Conservation (phyloP, 2,888 invertebrate species). For the Dione vanillae region DNA sequence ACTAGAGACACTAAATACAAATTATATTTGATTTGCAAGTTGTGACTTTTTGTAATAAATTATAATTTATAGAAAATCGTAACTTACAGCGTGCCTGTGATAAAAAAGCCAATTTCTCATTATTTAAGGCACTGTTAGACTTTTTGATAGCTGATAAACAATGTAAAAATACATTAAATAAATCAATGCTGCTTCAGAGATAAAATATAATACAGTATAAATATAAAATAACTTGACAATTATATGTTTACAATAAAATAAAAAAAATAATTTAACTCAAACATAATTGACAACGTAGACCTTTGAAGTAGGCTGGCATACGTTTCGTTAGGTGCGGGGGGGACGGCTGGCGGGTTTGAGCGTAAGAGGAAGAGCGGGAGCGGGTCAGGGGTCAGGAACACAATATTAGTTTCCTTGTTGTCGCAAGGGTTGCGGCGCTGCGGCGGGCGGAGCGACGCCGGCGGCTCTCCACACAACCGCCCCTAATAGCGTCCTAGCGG, state of each 20-base stretch:
- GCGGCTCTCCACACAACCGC: conserved; percentile 79
- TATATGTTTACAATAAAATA: too few species aligned
- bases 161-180: neutral
- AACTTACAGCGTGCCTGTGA: conserved; percentile 8
- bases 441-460: conserved; percentile 80
- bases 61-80: neutral
- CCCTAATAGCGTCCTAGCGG: conserved; percentile 83
- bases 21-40: neutral
- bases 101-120: neutral
- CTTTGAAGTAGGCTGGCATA: conserved; percentile 36
- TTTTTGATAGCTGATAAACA: conserved; percentile 1
- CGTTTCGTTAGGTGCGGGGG: conserved; percentile 45
- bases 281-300: neutral
- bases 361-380: conserved; percentile 62
- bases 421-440: conserved; percentile 84
- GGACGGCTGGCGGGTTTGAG: conserved; percentile 71
- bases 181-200: neutral
- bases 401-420: conserved; percentile 86
- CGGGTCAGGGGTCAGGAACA: conserved; percentile 79
- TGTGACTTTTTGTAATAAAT: neutral
- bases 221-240: neutral
- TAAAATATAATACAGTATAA: neutral
- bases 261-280: too few species aligned
- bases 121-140: neutral
- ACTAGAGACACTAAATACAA: neutral